Base-by-base conservation (phyloP, 2,888 invertebrate genomes). In the Sphaerophoria taeniata region DNA sequence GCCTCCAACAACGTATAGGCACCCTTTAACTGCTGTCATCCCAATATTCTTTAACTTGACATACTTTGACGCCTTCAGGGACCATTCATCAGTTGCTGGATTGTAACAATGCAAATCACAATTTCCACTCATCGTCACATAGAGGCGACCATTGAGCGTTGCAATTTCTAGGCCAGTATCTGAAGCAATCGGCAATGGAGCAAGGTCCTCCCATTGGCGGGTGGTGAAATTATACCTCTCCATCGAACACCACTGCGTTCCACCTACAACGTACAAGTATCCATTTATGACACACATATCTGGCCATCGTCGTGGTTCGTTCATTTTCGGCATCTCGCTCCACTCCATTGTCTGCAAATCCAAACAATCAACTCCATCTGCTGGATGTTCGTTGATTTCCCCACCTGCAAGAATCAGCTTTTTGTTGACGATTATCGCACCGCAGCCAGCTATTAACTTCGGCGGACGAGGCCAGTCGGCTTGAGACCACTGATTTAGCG, bases 241-340 rank as follows among this genome's bases (percentile, higher is more conserved):
- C 11, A 78, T 63, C 16, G 49, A 67, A 43, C 67, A 39, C 61
- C 47, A 14, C 43, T 67, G 67, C 4, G 67, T 51, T 0, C 67
- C 72, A 0, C 77, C 77, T n/a, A 72, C 63, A 12, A 78, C 63
- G 16, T 72, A 78, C 33, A 78, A 49, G 11, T 51, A n/a, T 3
- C 63, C 72, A 16, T 78, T 72, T 4, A 78, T 16, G 3, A 71
- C 71, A 12, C 71, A 55, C 63, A 78, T 31, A 0, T 36, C 55
- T 16, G 63, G 56, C 61, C 56, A 63, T 9, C 55, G 12, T 12
- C 72, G 63, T n/a, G 71, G 63, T 14, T 56, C 36, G 5, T 72
- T 49, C 77, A 78, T 78, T 39, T 63, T 53, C 12, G 77, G 77
- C 39, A 78, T 33, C 7, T 78, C 55, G n/a, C 47, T 72, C 77